A percentile compares a stretch with the other conserved stretches of the same genome.
Conservation (phyloP, 1,140 invertebrate genomes). For the Hylaeus volcanicus region DNA sequence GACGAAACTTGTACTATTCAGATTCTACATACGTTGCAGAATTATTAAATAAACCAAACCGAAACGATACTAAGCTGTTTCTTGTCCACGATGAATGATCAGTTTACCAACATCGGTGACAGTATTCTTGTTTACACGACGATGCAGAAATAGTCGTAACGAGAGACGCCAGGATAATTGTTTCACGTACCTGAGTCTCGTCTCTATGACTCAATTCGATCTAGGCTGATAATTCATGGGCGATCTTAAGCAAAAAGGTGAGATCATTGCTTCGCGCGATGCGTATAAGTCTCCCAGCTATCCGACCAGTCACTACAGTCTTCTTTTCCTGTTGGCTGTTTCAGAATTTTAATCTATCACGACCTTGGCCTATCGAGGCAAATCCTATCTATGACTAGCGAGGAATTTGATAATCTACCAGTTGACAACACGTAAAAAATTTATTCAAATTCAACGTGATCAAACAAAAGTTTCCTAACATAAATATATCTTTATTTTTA, state of each 20-base stretch:
- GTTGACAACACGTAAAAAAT: no score
- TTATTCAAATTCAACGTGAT: no score
- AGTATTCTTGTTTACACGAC: not conserved
- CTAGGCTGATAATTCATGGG: constrained; percentile 6
- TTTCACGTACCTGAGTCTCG: not conserved
- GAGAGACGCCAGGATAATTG: not conserved
- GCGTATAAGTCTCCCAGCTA: constrained; percentile 1
- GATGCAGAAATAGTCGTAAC: constrained; percentile 13
- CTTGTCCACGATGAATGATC: not conserved
- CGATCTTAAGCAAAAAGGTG: constrained; percentile 3
- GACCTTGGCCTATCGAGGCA: constrained; percentile 31
- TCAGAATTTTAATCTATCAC: constrained; percentile 15
- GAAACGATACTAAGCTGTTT: not conserved
- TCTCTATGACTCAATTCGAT: not conserved
- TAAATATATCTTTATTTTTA: not conserved
- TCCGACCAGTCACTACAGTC: not conserved
- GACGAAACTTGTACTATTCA: not conserved
- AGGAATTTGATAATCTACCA: constrained; percentile 15
- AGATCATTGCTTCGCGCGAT: constrained; percentile 7
- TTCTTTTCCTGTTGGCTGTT: constrained; percentile 25
- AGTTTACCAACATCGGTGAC: not conserved
- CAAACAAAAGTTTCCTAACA: no score
- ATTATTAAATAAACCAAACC: not conserved
- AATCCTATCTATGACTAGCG: constrained; percentile 17
- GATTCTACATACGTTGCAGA: not conserved